Evolutionary conservation across 2,113 vertebrate genomes (phyloP), one percentile per base, ranked within the genome.

Genomic region (Eupsittula cactorum): DNA sequence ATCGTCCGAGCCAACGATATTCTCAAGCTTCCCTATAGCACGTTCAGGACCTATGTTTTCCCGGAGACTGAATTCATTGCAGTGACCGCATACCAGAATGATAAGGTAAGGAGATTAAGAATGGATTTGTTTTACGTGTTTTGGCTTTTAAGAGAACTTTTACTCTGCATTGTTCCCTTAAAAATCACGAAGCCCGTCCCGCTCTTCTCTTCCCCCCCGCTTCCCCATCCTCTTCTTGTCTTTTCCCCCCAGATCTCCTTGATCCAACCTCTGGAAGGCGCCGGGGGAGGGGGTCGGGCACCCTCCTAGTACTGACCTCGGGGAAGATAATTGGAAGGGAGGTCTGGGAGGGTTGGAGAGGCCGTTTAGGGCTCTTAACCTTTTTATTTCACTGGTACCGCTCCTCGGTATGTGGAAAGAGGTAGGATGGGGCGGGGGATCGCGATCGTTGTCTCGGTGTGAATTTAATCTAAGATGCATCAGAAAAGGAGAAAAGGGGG

Each of bases 61-160:
- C 99, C 99, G 3, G 99, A 99, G 97, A 99, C 99, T 1, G 99
- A 99, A 92, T 99, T 99, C 98, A 99, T 99, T 75, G 99, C 99
- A 10, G 99, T 99, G 95, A 99, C 99, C 68, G 99, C 99, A 80
- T 99, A 99, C 98, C 99, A 99, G 97, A 99, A 99, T 75, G 99
- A 99, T 98, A 99, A 99, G 99, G 99, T 99, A 98, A 98, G 98
- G 88, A 67, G 78, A 88, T 93, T 95, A 91, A 77, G 95, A 80
- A 82, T 88, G 92, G 93, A 96, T 96, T 95, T 95, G 84, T 88
- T 97, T 94, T 94, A 94, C 81, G 89, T 93, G 90, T 84, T 86
- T 95, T 95, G 96, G 92, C 96, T 95, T 95, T 96, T 82, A 71
- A 70, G 85, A 93, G 86, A 70, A 86, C 78, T 97, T 93, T 82